Base-by-base conservation (phyloP, 2,797 vertebrate genomes). In the Petrocephalus schoutedeni region DNA sequence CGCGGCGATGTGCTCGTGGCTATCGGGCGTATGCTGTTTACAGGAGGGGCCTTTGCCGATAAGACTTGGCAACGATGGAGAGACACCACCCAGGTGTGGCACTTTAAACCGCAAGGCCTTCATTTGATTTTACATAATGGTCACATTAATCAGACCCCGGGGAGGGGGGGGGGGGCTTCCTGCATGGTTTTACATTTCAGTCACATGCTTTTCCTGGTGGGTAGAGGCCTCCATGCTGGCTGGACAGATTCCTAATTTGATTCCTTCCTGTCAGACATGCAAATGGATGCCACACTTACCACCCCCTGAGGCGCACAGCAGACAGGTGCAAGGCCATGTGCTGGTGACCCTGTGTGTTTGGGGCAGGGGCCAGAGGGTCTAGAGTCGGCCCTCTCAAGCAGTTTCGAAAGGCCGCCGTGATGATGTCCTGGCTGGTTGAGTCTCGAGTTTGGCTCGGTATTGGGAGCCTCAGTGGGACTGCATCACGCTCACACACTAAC, bases 21-120 rank as follows among this genome's bases (percentile, higher is more conserved):
- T 58, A 41, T 58, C 7, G 32, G 21, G 83, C 28, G 21, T 74
- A 21, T 77, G 9, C 87, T 83, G 77, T 88, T 57, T 56, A 80
- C 71, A 19, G 74, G 74, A 87, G 54, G 87, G 87, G 71, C 67
- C 36, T 77, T 71, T 41, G 67, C 10, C 56, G 86, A 77, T 59
- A 56, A 87, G 32, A 23, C 32, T 10, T 36, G 28, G 53, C 45
- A n/a, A 23, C 41, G 82, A n/a, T 10, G n/a, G 23, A 9, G 23
- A 54, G 84, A 41, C 45, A 0, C 49, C 58, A 16, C 21, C 12
- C 41, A 10, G 58, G 45, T 19, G 21, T 21, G 45, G 45, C 28
- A 9, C n/a, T 1, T 0, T 4, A n/a, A 28, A 7, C 58, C n/a
- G 0, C 36, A 28, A 0, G 82, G 21, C 28, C 54, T 84, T 84